These are phyloP conservation scores for Xiphorhynchus elegans DNA, from an alignment of 2,113 vertebrate genomes.

Conservation along the genomic window DNA sequence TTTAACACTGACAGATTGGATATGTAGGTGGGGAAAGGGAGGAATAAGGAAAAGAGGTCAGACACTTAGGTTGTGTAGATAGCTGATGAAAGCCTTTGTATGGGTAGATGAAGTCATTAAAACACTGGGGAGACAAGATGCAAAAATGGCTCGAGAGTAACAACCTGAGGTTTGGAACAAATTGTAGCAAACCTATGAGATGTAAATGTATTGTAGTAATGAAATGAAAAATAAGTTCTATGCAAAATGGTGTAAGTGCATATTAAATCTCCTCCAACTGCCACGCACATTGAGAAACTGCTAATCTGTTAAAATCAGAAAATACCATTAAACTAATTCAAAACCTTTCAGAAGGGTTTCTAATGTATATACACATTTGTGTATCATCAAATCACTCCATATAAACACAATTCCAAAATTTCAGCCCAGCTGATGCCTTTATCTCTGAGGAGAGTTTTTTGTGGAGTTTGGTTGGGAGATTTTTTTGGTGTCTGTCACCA, in stretches of 20 bases:
- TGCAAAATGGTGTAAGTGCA: neutral
- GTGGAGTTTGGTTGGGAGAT: neutral
- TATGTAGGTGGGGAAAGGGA: neutral
- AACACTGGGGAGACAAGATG: neutral
- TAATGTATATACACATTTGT: neutral
- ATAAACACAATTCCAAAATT: neutral
- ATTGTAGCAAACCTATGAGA: neutral
- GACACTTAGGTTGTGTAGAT: neutral
- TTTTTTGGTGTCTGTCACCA: neutral
- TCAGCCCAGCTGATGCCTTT: neutral
- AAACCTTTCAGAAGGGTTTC: neutral
- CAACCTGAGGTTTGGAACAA: neutral
- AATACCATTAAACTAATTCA: neutral
- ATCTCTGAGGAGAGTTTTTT: neutral
- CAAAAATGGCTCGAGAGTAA: neutral
- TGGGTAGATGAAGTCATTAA: neutral
- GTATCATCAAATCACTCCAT: neutral
- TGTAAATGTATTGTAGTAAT: fast-evolving
- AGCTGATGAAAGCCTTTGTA: neutral
- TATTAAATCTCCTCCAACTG: neutral
- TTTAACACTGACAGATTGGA: neutral
- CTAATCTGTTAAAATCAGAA: neutral
- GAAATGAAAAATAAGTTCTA: neutral
- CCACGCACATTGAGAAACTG: neutral
- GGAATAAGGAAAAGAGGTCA: neutral